Percentiles rank a stretch among this genome's conserved stretches.
phyloP scores from a whole-genome alignment of 1,140 invertebrate species.

The Lasioglossum baleicum region DNA sequence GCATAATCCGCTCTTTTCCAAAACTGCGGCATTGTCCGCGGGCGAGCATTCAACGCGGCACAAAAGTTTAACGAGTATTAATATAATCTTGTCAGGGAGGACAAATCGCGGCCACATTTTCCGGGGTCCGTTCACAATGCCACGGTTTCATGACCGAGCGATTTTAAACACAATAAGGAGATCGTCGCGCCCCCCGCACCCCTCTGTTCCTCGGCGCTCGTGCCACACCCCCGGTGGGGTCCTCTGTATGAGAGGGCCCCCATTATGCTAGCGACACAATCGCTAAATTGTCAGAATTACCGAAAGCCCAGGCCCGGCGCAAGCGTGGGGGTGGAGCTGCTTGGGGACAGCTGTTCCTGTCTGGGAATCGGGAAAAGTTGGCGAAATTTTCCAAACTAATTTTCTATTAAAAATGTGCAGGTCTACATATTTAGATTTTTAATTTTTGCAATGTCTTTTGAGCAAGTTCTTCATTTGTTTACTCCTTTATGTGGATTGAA shows the following conservation, averaged over 20 bases:
- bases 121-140: not conserved
- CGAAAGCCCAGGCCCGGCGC: conserved; percentile 26
- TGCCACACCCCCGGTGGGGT: conserved; percentile 43
- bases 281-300: conserved; percentile 68
- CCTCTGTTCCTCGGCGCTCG: not conserved
- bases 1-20: not conserved
- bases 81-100: conserved; percentile 40
- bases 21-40: not conserved
- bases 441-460: no score
- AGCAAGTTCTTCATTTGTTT: no score
- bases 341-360: conserved; percentile 44
- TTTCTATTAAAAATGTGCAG: no score
- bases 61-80: conserved; percentile 30
- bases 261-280: conserved; percentile 62
- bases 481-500: no score
- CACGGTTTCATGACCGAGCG: conserved; percentile 30
- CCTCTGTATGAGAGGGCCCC: conserved; percentile 12
- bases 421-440: no score
- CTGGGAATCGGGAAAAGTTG: no score
- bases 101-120: conserved; percentile 28
- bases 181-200: not conserved
- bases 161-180: conserved; percentile 36
- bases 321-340: not conserved
- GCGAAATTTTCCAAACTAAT: no score
- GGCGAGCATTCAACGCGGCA: not conserved